phyloP scores from a whole-genome alignment of 2,113 vertebrate species.

The Narcine bancroftii region DNA sequence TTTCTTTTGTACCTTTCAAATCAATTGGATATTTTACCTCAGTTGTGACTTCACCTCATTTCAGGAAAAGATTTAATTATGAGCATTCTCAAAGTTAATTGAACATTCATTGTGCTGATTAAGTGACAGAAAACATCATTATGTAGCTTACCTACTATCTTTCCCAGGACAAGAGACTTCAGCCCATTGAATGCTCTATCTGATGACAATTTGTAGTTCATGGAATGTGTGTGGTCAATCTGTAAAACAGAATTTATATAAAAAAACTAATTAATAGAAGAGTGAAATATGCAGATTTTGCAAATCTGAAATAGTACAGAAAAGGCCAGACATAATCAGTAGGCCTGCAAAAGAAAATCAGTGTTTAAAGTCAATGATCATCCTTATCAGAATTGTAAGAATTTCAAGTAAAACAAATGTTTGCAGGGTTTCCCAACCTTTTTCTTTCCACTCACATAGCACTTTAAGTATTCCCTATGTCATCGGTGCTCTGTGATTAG shows the following conservation, averaged over 20 bases:
- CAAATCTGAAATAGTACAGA: no score
- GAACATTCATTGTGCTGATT: neutral
- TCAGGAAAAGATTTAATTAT: neutral
- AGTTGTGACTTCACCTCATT: neutral
- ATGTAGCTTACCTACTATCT: conserved; percentile 71
- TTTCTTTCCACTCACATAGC: no score
- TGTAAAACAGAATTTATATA: conserved; percentile 56
- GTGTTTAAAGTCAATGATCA: no score
- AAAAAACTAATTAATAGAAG: conserved; percentile 40
- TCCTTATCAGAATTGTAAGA: no score
- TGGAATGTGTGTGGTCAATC: conserved; percentile 79
- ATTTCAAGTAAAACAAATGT: no score
- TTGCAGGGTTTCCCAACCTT: no score
- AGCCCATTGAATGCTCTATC: conserved; percentile 74
- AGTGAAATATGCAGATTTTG: no score
- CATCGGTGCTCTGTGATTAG: no score
- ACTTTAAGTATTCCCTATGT: no score
- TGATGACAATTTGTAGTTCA: conserved; percentile 77
- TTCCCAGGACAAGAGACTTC: conserved; percentile 82
- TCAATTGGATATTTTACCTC: neutral
- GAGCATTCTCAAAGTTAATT: neutral
- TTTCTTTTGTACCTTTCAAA: neutral
- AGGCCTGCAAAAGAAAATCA: no score
- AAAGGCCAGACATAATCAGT: no score
- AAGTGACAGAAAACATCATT: neutral